A percentile compares a stretch with the other conserved stretches of the same genome.
Conservation (phyloP, 2,113 vertebrate genomes). For the Anhinga anhinga region DNA sequence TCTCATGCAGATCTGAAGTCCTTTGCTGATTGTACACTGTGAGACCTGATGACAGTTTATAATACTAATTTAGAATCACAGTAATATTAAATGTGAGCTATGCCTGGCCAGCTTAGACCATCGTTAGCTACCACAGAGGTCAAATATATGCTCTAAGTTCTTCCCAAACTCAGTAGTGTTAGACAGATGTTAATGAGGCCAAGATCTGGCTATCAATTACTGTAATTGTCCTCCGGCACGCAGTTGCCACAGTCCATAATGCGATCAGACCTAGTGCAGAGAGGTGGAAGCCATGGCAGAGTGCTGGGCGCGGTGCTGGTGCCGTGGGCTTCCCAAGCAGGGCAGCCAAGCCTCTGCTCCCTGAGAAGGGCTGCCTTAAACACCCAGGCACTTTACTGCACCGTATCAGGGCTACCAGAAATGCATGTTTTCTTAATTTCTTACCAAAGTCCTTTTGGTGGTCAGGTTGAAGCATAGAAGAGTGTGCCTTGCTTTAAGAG, state of each 20-base stretch:
- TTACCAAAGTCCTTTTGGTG: background rate
- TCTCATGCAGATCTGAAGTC: background rate
- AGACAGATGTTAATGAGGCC: background rate
- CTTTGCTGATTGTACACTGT: background rate
- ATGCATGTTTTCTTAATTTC: background rate
- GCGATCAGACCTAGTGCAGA: background rate
- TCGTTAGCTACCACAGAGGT: background rate
- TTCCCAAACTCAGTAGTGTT: background rate
- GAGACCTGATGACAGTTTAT: background rate
- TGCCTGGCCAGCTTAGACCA: background rate
- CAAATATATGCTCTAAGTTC: background rate
- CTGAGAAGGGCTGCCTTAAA: background rate
- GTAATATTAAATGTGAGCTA: background rate
- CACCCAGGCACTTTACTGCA: background rate
- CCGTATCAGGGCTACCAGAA: background rate
- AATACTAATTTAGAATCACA: background rate
- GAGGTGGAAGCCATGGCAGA: background rate
- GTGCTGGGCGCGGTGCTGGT: background rate
- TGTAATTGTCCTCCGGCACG: background rate
- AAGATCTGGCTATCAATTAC: background rate
- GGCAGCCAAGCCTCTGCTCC: background rate
- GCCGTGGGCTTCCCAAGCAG: background rate
- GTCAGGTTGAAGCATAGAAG: background rate
- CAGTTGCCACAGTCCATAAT: accelerated
- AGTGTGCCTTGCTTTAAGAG: background rate